phyloP scores from a whole-genome alignment of 2,113 vertebrate species.

The Neolamprologus devosi region DNA sequence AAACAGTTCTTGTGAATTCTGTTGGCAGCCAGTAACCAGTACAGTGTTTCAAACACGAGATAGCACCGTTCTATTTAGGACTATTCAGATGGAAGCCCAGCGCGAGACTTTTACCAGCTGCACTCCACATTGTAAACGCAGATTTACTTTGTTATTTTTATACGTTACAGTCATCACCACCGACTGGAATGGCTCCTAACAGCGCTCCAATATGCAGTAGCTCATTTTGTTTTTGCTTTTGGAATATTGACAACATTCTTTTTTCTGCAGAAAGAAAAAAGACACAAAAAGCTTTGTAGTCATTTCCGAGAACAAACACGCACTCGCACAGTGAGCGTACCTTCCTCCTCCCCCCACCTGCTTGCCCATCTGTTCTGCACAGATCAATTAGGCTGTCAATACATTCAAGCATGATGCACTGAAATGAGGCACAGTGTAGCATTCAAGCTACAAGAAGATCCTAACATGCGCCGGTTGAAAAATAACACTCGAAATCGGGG shows the following conservation, averaged over 20 bases:
- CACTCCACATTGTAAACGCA: not conserved
- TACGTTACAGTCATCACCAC: not conserved
- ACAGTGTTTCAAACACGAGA: not conserved
- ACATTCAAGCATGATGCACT: not conserved
- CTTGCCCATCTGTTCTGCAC: slow-evolving; percentile 47
- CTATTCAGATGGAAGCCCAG: not conserved
- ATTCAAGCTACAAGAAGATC: not conserved
- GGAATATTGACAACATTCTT: not conserved
- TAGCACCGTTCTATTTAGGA: not conserved
- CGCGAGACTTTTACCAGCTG: not conserved
- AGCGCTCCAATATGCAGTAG: not conserved
- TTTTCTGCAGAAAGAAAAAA: not conserved
- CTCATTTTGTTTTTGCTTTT: not conserved
- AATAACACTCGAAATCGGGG: not conserved
- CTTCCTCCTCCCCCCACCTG: slow-evolving; percentile 15
- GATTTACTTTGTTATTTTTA: not conserved
- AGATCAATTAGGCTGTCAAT: slow-evolving; percentile 57
- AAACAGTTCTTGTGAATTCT: not conserved
- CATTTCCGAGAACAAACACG: not conserved
- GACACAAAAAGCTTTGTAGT: slow-evolving; percentile 4
- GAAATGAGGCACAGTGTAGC: not conserved
- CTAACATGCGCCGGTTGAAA: not conserved
- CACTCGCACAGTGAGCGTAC: not conserved
- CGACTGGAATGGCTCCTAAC: not conserved
- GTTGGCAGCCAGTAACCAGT: not conserved